Evolutionary conservation across 2,797 vertebrate genomes (phyloP).

Genomic region (Cossypha heuglini): DNA sequence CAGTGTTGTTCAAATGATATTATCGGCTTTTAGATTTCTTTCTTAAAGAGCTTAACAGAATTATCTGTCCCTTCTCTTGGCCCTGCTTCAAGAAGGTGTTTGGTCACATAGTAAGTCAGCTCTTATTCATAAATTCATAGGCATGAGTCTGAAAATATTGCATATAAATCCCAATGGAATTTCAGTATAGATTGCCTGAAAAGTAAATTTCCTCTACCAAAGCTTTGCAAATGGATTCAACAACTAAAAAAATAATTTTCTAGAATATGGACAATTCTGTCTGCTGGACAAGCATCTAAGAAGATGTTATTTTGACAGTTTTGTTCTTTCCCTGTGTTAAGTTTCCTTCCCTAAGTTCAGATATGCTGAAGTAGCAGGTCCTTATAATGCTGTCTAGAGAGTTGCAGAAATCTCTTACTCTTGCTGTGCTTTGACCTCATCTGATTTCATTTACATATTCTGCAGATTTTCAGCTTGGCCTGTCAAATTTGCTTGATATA

Average conservation of each 20-base stretch:
- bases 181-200: background rate
- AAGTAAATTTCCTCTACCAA: background rate
- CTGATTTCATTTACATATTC: slow-evolving; percentile 9
- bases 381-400: background rate
- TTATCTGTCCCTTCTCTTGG: background rate
- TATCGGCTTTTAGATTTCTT: background rate
- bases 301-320: background rate
- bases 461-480: background rate
- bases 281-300: background rate
- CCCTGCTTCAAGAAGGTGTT: background rate
- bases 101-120: background rate
- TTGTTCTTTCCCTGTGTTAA: background rate
- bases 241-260: background rate
- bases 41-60: background rate
- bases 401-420: background rate
- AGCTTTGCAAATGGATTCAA: background rate
- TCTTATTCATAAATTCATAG: slow-evolving; percentile 1
- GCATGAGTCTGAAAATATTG: background rate
- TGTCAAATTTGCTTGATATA: background rate
- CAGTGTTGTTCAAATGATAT: background rate
- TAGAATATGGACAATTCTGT: background rate
- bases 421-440: background rate
- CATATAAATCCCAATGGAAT: background rate
- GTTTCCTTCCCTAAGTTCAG: background rate
- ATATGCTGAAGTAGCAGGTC: background rate